These are phyloP conservation scores for Seira sanloemensis DNA, from an alignment of 2,888 invertebrate genomes.

Conservation along the genomic window DNA sequence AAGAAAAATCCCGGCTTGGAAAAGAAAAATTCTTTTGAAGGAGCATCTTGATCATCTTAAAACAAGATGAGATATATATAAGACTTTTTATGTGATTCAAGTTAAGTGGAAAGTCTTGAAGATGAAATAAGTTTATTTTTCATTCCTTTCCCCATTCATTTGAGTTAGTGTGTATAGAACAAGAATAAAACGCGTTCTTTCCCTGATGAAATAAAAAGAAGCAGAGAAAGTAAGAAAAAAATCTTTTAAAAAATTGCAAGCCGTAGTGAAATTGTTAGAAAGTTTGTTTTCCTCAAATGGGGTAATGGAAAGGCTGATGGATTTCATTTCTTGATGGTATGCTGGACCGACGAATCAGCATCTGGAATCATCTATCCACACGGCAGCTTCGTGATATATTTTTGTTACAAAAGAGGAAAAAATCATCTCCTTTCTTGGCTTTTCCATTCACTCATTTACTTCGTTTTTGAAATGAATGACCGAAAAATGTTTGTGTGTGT, in stretches of 20 bases:
- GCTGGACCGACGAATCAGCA: slow-evolving; percentile 14
- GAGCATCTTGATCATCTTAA: slow-evolving; percentile 3
- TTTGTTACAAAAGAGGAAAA: not conserved
- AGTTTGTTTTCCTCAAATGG: not conserved
- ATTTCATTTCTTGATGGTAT: slow-evolving; percentile 53
- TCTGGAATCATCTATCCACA: slow-evolving; percentile 20
- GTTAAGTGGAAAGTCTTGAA: slow-evolving; percentile 7
- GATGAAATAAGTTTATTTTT: slow-evolving; percentile 3
- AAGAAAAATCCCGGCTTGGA: too few species aligned
- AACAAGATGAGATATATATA: not conserved
- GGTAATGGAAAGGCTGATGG: slow-evolving; percentile 42
- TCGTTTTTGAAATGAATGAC: slow-evolving; percentile 19
- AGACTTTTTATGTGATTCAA: slow-evolving; percentile 2
- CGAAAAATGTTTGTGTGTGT: slow-evolving; percentile 24
- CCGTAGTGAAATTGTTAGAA: not conserved
- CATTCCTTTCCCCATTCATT: slow-evolving; percentile 6
- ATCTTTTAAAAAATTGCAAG: not conserved
- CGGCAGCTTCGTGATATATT: not conserved
- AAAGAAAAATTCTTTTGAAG: not conserved
- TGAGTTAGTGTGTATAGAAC: not conserved
- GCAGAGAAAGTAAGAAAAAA: not conserved
- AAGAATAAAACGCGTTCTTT: not conserved
- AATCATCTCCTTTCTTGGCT: slow-evolving; percentile 3
- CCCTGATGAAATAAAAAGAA: not conserved
- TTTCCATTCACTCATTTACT: slow-evolving; percentile 21